Base-by-base conservation (phyloP, 1,140 invertebrate species). In the Drosophila sucinea region DNA sequence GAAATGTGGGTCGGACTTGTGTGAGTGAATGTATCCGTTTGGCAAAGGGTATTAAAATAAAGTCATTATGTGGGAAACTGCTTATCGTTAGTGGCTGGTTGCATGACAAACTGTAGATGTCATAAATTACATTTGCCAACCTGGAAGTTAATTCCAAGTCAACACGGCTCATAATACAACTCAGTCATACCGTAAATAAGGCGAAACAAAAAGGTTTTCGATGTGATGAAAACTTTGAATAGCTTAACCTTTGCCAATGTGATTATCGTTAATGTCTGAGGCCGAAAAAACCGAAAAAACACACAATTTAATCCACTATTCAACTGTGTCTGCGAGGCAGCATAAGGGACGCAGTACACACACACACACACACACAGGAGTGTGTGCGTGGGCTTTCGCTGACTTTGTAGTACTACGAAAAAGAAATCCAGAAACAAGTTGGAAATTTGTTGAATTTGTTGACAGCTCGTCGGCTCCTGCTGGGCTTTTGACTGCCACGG, bases 341-440 rank as follows among this genome's bases (percentile, higher is more conserved):
- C 0, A 17, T 0, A 17, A 17, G 17, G 17, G 0, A 17, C 17
- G 17, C 17, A 17, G 17, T 17, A 17, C 17, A 17, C 17, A 17
- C 17, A 17, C 17, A 17, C 17, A 17, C 17, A 17, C 17, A 17
- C 17, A 0, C 17, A 17, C 17, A 17, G 0, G 17, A 17, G 17
- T 0, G 17, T 70, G 80, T 54, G 54, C 60, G 70, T 56, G 58
- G 73, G 68, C 61, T 51, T 54, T 38, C 8, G 35, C 35, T 38
- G 35, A 38, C 35, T 38, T 38, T 38, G 67, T 29, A 73, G 65
- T 80, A 67, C 70, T 17, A 17, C 17, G 17, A 17, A 75, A 73
- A 80, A 72, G 65, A 79, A 73, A 71, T 60, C 74, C 54, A 63
- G 47, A 54, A 79, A 82, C 82, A 73, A 79, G 63, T 87, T 76